A percentile compares a stretch with the other conserved stretches of the same genome.
Conservation (phyloP, 2,888 invertebrate species). For the Hydraecia micacea region DNA sequence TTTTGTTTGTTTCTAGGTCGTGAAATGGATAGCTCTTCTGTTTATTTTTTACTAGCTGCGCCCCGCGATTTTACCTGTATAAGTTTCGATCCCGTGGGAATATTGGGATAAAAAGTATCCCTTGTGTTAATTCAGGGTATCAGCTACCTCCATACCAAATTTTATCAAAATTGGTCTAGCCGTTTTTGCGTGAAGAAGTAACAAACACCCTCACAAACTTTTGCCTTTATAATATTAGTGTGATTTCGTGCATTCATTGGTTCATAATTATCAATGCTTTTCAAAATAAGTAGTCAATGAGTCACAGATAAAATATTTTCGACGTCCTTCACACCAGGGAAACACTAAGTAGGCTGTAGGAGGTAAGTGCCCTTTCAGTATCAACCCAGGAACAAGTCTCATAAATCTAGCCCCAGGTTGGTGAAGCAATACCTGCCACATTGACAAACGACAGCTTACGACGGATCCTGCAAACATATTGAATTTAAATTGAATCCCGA, state of each 20-base stretch:
- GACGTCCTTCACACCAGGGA: neutral
- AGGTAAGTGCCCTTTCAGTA: neutral
- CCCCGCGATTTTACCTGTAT: too few species aligned
- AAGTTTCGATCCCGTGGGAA: too few species aligned
- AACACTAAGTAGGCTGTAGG: neutral
- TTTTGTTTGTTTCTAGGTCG: neutral
- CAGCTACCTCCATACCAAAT: too few species aligned
- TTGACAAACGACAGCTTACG: slow-evolving; percentile 43
- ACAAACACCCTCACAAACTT: too few species aligned
- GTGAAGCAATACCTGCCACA: slow-evolving; percentile 44
- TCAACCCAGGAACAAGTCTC: slow-evolving; percentile 12
- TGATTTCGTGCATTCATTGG: neutral
- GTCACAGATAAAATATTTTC: too few species aligned
- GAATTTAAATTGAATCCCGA: slow-evolving; percentile 60
- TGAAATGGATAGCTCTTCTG: neutral
- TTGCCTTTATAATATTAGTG: too few species aligned
- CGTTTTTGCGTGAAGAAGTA: too few species aligned
- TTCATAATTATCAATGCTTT: neutral
- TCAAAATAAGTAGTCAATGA: too few species aligned
- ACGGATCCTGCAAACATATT: slow-evolving; percentile 47
- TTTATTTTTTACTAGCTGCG: neutral
- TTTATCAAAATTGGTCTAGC: too few species aligned
- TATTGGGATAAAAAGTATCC: too few species aligned
- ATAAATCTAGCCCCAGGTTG: slow-evolving; percentile 25
- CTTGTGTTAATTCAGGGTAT: too few species aligned